Conservation (phyloP, 2,888 invertebrate genomes). For the Macropis europaea region DNA sequence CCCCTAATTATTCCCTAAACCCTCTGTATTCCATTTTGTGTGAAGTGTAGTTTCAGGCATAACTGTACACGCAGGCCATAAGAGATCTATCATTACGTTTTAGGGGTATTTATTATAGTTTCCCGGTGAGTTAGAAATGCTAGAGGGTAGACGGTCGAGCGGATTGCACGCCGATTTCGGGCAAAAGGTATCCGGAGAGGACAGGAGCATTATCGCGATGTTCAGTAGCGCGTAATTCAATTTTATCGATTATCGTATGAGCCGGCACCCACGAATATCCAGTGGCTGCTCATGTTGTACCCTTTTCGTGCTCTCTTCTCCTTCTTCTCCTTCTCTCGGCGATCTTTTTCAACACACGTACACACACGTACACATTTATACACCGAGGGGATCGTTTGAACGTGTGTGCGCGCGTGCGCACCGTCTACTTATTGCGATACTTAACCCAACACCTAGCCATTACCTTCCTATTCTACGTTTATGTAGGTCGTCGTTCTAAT, state of each 20-base stretch:
- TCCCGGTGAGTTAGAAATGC: too few species aligned
- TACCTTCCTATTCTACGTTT: constrained; percentile 62
- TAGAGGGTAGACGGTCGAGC: too few species aligned
- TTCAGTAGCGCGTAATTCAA: constrained; percentile 66
- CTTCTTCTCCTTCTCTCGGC: constrained; percentile 31
- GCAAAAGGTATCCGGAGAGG: constrained; percentile 49
- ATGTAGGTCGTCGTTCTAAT: constrained; percentile 64
- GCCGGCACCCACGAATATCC: constrained; percentile 63
- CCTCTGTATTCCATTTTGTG: too few species aligned
- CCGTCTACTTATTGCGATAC: constrained; percentile 49
- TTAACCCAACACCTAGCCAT: constrained; percentile 55
- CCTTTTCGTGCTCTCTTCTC: constrained; percentile 54
- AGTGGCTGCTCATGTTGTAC: constrained; percentile 50
- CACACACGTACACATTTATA: constrained; percentile 13
- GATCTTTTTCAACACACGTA: not conserved
- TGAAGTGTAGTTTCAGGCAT: too few species aligned
- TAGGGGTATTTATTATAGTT: too few species aligned
- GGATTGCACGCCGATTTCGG: constrained; percentile 49
- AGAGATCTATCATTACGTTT: too few species aligned
- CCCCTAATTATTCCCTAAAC: too few species aligned
- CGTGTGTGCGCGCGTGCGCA: constrained; percentile 40
- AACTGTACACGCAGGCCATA: too few species aligned
- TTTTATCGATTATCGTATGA: constrained; percentile 67
- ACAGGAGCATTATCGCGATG: constrained; percentile 59
- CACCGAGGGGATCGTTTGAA: constrained; percentile 9